Evolutionary conservation across 2,113 vertebrate species (phyloP), one percentile per base, ranked within the genome.

Genomic region (Brachyhypopomus occidentalis): DNA sequence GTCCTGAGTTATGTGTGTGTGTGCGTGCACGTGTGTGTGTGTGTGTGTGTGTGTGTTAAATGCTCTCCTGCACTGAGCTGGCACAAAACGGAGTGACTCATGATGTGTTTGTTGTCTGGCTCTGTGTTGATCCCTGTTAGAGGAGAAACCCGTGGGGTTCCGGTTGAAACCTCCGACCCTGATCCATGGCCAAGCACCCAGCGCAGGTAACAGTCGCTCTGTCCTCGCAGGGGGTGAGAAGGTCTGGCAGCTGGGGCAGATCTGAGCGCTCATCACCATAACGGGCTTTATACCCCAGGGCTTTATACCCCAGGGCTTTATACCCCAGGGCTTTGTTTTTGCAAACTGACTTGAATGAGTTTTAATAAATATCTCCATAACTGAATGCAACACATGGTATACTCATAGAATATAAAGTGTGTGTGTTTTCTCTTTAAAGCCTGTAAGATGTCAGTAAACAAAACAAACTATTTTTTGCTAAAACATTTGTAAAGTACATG

Each of bases 141-240:
- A 99, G 90, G 98, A 99, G 69, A 99, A 98, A 92, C 96, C 95
- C 58, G 92, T 96, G 36, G 96, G 96, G 58, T 99, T 99, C 91
- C 94, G 98, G 71, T 91, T 99, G 91, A 99, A 99, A 90, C 97
- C 97, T 0, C 97, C 97, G 0, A 99, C 95, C 23, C 94, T 99
- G 66, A 99, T 99, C 88, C 98, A 98, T 45, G 97, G 98, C 75
- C 97, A 98, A 88, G 97, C 97, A 3, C 98, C 98, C 19, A 99
- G 98, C 83, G 96, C 98, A 93, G 97, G 98, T 98, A 89, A 86
- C 95, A 88, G 72, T 60, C 72, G 22, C 48, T 77, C 73, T 41
- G 66, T 84, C 78, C 67, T 22, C 71, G 64, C 64, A 69, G n/a
- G n/a, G n/a, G n/a, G 8, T 38, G 66, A 41, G 19, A 14, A 19